Evolutionary conservation across 2,797 vertebrate genomes (phyloP).

Genomic region (Ataeniobius toweri): DNA sequence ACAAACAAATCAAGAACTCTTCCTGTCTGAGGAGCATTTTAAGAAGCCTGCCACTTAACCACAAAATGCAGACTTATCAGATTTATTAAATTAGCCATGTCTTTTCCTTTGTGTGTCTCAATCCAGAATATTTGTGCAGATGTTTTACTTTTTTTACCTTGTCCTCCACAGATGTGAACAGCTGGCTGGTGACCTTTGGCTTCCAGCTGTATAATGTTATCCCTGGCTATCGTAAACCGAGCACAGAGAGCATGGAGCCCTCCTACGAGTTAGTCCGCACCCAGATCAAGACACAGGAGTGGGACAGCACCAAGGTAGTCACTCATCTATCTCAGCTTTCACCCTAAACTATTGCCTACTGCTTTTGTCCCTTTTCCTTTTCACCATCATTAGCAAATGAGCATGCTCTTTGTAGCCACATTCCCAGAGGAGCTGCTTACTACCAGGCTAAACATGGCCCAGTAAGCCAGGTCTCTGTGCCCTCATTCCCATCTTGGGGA

Average conservation of each 20-base stretch:
- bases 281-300: slow-evolving; percentile 97
- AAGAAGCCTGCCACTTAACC: slow-evolving; percentile 59
- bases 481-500: slow-evolving; percentile 68
- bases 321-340: slow-evolving; percentile 26
- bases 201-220: slow-evolving; percentile 99
- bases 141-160: slow-evolving; percentile 15
- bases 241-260: slow-evolving; percentile 89
- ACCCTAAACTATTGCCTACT: slow-evolving; percentile 27
- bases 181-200: slow-evolving; percentile 98
- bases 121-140: not conserved
- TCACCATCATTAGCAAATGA: slow-evolving; percentile 57
- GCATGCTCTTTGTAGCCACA: slow-evolving; percentile 58
- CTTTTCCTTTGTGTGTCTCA: slow-evolving; percentile 19
- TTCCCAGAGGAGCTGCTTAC: slow-evolving; percentile 67
- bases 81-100: slow-evolving; percentile 41
- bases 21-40: slow-evolving; percentile 49
- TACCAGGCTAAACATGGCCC: slow-evolving; percentile 71
- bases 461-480: slow-evolving; percentile 64
- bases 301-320: slow-evolving; percentile 96
- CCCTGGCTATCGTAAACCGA: slow-evolving; percentile 93
- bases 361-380: slow-evolving; percentile 11
- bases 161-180: slow-evolving; percentile 91
- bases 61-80: slow-evolving; percentile 44
- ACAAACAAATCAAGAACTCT: slow-evolving; percentile 66
- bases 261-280: slow-evolving; percentile 93